Base-by-base conservation (phyloP, 2,888 invertebrate genomes). In the Drosophila fulvimacula region DNA sequence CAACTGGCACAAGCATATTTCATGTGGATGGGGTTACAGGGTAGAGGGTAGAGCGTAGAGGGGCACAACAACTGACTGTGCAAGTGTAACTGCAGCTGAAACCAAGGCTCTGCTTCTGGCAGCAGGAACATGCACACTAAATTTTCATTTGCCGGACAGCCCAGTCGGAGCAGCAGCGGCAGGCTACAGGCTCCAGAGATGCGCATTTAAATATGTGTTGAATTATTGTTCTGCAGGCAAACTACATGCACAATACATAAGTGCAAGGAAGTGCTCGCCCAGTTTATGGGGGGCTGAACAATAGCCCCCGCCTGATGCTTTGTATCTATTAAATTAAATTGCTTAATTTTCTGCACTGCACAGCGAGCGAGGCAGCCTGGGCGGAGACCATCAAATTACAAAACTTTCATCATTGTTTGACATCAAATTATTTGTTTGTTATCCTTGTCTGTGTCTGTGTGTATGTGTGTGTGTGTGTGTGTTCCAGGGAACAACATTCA, bases 321-420 rank as follows among this genome's bases (percentile, higher is more conserved):
- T 69, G 78, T 79, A 76, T 79, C 88, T 85, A 84, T 84, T 84
- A 84, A 85, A 84, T 84, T 85, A 85, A 88, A 84, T 88, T 84
- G 83, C 82, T 84, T 87, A 84, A 84, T 84, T 84, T 83, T 84
- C 71, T 76, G 81, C 73, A 80, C 56, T 49, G 55, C 58, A 42
- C 27, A 32, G n/a, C 11, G 9, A n/a, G 36, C n/a, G 6, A n/a
- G n/a, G 2, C 17, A 51, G 34, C 0, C 3, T 13, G 30, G 1
- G 46, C 7, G 3, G 21, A 1, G 15, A 42, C 44, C 48, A 53
- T 59, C 48, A 61, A 77, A 80, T 76, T 81, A 78, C 76, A 80
- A 80, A 83, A 83, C 83, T 83, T 83, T 83, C 88, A 83, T 83
- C 88, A 83, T 87, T 87, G 83, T 87, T 82, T 79, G 88, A 84